A percentile compares a stretch with the other conserved stretches of the same genome.
These are phyloP conservation scores for Thecocarcelia acutangulata DNA, from an alignment of 2,888 invertebrate species.

Conservation along the genomic window DNA sequence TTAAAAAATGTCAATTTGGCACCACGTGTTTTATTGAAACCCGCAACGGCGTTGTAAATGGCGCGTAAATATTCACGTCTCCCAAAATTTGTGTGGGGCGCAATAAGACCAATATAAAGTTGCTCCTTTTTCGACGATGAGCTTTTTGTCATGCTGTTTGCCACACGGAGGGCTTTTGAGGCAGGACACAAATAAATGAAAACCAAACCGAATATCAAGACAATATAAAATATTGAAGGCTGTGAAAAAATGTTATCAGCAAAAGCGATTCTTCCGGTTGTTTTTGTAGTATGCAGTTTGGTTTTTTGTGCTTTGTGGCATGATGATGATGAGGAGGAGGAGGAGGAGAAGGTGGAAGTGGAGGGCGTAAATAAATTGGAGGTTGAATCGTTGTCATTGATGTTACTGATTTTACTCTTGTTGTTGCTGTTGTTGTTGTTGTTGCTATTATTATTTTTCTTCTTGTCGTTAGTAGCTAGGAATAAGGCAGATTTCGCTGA, in stretches of 20 bases:
- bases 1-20: constrained; percentile 85
- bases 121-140: constrained; percentile 78
- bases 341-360: too few species aligned
- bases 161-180: constrained; percentile 74
- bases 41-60: constrained; percentile 85
- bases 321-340: neutral
- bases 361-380: constrained; percentile 6
- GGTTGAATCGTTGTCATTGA: constrained; percentile 44
- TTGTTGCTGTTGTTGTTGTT: constrained; percentile 22
- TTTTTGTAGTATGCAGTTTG: constrained; percentile 3
- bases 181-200: constrained; percentile 71
- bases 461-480: constrained; percentile 38
- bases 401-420: constrained; percentile 47
- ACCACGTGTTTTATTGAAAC: constrained; percentile 84
- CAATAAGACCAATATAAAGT: constrained; percentile 81
- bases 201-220: constrained; percentile 54
- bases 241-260: neutral
- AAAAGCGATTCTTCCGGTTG: constrained; percentile 2
- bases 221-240: constrained; percentile 27
- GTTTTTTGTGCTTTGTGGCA: constrained; percentile 6
- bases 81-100: constrained; percentile 82
- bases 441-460: constrained; percentile 2
- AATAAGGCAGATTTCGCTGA: constrained; percentile 57
- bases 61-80: constrained; percentile 86
- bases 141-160: constrained; percentile 76